These are phyloP conservation scores for Crypturellus tataupa DNA, from an alignment of 2,797 vertebrate genomes.

Conservation along the genomic window DNA sequence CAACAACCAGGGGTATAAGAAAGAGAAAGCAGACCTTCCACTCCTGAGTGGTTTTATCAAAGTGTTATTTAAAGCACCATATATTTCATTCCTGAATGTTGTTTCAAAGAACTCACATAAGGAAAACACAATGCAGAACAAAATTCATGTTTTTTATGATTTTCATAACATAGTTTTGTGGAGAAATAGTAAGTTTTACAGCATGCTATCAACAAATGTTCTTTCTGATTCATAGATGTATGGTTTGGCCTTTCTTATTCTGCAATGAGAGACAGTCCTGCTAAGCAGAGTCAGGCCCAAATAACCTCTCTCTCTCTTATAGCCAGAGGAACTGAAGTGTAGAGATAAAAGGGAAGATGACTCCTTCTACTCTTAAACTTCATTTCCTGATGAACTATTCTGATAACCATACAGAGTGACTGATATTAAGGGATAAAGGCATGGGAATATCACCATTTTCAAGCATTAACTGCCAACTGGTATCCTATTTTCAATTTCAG, in stretches of 20 bases:
- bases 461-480: neutral
- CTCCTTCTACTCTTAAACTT: too few relatives aligned
- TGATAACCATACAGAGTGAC: neutral
- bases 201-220: neutral
- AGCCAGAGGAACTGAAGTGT: too few relatives aligned
- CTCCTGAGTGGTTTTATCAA: neutral
- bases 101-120: neutral
- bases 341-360: too few relatives aligned
- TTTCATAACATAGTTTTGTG: neutral
- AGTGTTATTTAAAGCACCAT: neutral
- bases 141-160: neutral
- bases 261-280: neutral
- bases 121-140: neutral
- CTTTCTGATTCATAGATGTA: neutral
- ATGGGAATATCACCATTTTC: neutral
- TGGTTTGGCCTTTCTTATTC: neutral
- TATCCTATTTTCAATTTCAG: neutral
- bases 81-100: neutral
- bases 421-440: neutral
- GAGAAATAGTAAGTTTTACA: neutral
- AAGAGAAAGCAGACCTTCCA: slow-evolving; percentile 7
- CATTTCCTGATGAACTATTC: too few relatives aligned
- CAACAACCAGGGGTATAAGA: neutral
- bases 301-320: too few relatives aligned
- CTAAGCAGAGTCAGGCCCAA: neutral